A percentile compares a stretch with the other conserved stretches of the same genome.
phyloP scores from a whole-genome alignment of 2,888 invertebrate genomes.

The Rhogogaster chlorosoma region DNA sequence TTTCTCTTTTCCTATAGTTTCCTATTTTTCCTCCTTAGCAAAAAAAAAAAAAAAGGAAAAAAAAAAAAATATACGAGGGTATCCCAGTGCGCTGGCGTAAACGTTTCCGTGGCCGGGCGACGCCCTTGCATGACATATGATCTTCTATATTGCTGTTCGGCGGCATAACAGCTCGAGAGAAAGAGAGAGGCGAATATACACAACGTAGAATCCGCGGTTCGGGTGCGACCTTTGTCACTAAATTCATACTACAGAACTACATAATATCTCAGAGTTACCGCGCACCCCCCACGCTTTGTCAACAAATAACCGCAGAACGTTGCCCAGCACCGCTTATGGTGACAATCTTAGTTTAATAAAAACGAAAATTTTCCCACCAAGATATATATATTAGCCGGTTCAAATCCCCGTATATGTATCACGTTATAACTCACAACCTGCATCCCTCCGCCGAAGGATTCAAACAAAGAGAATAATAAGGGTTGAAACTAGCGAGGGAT shows the following conservation, averaged over 20 bases:
- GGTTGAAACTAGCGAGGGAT: no score
- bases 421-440: neutral
- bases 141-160: conserved; percentile 74
- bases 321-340: conserved; percentile 7
- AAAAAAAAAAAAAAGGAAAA: no score
- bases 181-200: neutral
- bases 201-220: conserved; percentile 63
- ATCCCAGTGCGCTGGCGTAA: conserved; percentile 18
- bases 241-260: conserved; percentile 64
- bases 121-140: conserved; percentile 76
- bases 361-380: conserved; percentile 37
- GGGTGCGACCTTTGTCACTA: conserved; percentile 72
- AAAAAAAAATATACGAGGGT: no score
- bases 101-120: conserved; percentile 37
- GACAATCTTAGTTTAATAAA: conserved; percentile 54
- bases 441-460: neutral
- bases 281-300: conserved; percentile 34
- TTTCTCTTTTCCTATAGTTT: neutral
- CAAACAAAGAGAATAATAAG: no score
- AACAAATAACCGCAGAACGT: conserved; percentile 53
- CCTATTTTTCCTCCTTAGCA: neutral
- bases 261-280: conserved; percentile 75
- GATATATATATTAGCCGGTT: conserved; percentile 46
- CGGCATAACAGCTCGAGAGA: neutral
- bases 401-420: neutral